Conservation (phyloP, 2,113 vertebrate genomes). For the Coptodon bakossiorum region DNA sequence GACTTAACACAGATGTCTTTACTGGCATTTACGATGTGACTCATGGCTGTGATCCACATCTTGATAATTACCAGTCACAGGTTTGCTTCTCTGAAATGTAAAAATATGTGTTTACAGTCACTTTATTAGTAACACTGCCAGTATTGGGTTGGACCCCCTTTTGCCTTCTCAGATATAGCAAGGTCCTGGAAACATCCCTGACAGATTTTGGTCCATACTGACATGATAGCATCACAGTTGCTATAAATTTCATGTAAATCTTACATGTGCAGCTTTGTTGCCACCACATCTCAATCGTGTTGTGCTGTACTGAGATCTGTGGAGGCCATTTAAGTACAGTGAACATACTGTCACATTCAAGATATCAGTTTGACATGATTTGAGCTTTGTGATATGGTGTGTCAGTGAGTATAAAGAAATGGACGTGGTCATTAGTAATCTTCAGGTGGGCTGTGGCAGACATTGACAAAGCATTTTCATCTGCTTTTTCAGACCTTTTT, state of each 20-base stretch:
- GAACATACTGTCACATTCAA: not conserved
- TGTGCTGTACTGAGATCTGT: not conserved
- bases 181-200: not conserved
- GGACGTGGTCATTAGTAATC: not conserved
- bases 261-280: not conserved
- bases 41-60: not conserved
- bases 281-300: not conserved
- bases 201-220: not conserved
- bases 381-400: not conserved
- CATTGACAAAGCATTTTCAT: not conserved
- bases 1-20: not conserved
- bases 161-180: not conserved
- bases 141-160: not conserved
- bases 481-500: not conserved
- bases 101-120: not conserved
- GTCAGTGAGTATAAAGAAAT: not conserved
- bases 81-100: not conserved
- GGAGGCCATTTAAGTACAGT: not conserved
- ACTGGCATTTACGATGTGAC: not conserved
- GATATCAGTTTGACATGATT: not conserved
- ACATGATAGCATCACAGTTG: not conserved
- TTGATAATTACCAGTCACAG: not conserved
- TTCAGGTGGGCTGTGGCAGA: not conserved
- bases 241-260: not conserved
- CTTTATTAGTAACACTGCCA: not conserved